Percentiles rank a stretch among this genome's conserved stretches.
These are phyloP conservation scores for Emydura subglobosa DNA, from an alignment of 2,113 vertebrate genomes.

Conservation along the genomic window DNA sequence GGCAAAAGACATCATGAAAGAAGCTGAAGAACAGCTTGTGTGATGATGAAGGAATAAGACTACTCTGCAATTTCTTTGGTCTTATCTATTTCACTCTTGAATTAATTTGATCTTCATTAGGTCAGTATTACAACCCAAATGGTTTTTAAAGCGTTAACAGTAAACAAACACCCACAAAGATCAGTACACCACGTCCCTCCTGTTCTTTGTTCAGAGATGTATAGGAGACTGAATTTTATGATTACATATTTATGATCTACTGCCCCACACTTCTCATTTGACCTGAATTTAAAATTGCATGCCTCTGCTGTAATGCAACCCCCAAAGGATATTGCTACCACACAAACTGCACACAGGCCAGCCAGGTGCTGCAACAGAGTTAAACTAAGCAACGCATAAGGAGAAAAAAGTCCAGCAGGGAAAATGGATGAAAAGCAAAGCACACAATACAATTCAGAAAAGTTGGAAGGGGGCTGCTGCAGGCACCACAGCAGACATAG, in stretches of 20 bases:
- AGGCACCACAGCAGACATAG: background rate
- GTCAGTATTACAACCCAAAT: background rate
- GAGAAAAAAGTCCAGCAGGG: background rate
- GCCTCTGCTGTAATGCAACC: background rate
- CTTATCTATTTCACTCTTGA: background rate
- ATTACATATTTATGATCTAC: background rate
- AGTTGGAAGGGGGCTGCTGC: background rate
- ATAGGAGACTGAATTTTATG: background rate
- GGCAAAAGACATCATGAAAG: background rate
- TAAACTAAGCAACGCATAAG: background rate
- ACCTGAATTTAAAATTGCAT: background rate
- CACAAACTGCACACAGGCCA: background rate
- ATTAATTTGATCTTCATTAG: constrained; percentile 17
- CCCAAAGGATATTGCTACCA: background rate
- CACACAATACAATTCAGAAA: background rate
- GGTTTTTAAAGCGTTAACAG: background rate
- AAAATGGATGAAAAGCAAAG: background rate
- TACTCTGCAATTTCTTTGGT: background rate
- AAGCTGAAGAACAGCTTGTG: background rate
- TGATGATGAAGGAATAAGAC: background rate
- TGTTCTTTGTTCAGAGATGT: background rate
- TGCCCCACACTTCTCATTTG: background rate
- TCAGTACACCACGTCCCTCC: background rate
- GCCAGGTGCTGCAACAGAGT: background rate
- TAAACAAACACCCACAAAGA: constrained; percentile 13